Base-by-base conservation (phyloP, 1,140 invertebrate species). In the Reticulitermes speratus region DNA sequence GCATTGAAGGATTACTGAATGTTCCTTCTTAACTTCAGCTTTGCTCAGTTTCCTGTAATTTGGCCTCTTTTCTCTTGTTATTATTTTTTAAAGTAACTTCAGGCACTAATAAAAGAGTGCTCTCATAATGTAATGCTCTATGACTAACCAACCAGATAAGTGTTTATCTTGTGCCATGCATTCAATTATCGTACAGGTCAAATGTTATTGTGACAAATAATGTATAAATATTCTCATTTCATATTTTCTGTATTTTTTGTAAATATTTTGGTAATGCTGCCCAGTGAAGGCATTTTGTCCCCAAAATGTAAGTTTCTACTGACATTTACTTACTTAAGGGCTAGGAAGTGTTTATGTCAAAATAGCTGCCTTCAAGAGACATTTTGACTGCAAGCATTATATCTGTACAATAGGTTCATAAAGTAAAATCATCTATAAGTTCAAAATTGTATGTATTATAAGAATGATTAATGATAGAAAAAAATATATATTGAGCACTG, bases 311-410 rank as follows among this genome's bases (percentile, higher is more conserved):
- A 75, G 3, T 75, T 75, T 8, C 25, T 75, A 75, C n/a, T 75
- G 65, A 30, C n/a, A 75, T 11, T 6, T n/a, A 11, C 65, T 75
- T 75, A 25, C 65, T 75, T 75, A 75, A n/a, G n/a, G 9, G 65
- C n/a, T 75, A 75, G 65, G n/a, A n/a, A 75, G n/a, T 25, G n/a
- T 75, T 25, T 75, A 75, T 25, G n/a, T 5, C 6, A 75, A 75
- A 75, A 8, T 75, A 75, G 65, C n/a, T 75, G 65, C 65, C 65
- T 75, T 75, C n/a, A 30, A 75, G 65, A 75, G n/a, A 75, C 65
- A n/a, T 75, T 75, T 75, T 75, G 65, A 75, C 65, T 75, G n/a
- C 25, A 75, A 30, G n/a, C 65, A 75, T 75, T 75, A 9, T 75
- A 75, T 7, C 8, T 75, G n/a, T 75, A 75, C 65, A 75, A 30